Conservation (phyloP, 2,888 invertebrate species). For the Chaitophorus viminalis region DNA sequence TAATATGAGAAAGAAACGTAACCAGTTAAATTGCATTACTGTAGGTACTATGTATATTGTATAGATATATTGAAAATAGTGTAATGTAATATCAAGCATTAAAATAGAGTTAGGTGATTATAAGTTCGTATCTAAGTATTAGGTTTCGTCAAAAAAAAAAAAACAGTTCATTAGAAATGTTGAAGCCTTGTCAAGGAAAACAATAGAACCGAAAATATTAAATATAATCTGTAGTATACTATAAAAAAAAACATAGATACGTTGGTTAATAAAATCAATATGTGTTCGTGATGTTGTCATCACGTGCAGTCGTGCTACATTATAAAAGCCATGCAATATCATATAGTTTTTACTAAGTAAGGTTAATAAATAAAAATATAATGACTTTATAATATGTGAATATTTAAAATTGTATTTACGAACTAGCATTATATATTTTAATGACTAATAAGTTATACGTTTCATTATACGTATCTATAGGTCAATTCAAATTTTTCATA, state of each 20-base stretch:
- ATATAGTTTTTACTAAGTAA: neutral
- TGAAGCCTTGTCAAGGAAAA: slow-evolving; percentile 39
- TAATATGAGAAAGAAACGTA: neutral
- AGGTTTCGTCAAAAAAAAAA: neutral
- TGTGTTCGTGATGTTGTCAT: neutral
- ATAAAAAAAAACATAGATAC: neutral
- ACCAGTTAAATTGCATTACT: neutral
- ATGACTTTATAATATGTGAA: neutral
- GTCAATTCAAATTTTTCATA: too few species aligned
- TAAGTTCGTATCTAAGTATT: slow-evolving; percentile 34
- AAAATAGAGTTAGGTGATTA: slow-evolving; percentile 21
- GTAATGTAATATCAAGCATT: slow-evolving; percentile 24
- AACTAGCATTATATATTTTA: too few species aligned
- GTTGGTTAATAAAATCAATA: slow-evolving; percentile 13
- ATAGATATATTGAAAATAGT: too few species aligned
- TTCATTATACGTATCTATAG: too few species aligned
- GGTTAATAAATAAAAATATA: neutral
- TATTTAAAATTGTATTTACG: neutral
- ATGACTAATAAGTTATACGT: too few species aligned
- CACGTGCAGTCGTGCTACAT: neutral
- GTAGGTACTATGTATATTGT: neutral
- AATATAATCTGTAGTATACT: neutral
- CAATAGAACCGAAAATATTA: slow-evolving; percentile 30
- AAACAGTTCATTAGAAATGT: slow-evolving; percentile 12
- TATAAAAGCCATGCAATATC: neutral